Evolutionary conservation across 2,797 vertebrate species (phyloP), one percentile per base, ranked within the genome.

Genomic region (Pelochelys cantorii): DNA sequence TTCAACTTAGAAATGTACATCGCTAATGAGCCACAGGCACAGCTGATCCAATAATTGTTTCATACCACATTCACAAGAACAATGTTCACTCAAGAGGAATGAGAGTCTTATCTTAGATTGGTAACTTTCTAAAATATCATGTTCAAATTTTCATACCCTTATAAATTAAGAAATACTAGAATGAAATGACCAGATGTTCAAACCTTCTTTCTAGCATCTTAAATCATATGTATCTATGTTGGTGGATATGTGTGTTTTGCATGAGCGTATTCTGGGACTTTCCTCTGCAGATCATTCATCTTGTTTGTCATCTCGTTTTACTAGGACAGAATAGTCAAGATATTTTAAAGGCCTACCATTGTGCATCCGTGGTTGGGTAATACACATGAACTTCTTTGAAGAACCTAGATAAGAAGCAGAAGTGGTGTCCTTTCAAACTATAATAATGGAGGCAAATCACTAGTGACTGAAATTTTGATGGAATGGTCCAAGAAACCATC

Each of bases 111-210:
- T 96, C 95, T n/a, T n/a, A 95, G 94, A 96, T 77, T 95, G 94
- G 95, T 6, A 83, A 96, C 93, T 97, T 97, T 96, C 94, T 98
- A 48, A 27, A 97, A 97, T 91, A 95, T 85, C 85, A 94, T 91
- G 91, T 97, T 98, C 93, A 97, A 97, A 97, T 97, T 97, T 98
- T 98, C 96, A 97, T 97, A 95, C 93, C 89, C 96, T 97, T 97
- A 97, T 98, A 97, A 98, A 97, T 97, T 97, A 98, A 97, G 95
- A 97, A 97, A 95, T 96, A 97, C 91, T 92, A 90, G 95, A 97
- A 97, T 83, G 94, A 97, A 97, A 91, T 95, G 96, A 97, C 97
- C 97, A 97, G 98, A 97, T 97, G 96, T 97, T 97, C 96, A 87
- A 94, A 75, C 81, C 90, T 97, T 85, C 86, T 96, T 94, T 27